These are phyloP conservation scores for Hofmannophila pseudospretella DNA, from an alignment of 2,888 invertebrate genomes.

Conservation along the genomic window DNA sequence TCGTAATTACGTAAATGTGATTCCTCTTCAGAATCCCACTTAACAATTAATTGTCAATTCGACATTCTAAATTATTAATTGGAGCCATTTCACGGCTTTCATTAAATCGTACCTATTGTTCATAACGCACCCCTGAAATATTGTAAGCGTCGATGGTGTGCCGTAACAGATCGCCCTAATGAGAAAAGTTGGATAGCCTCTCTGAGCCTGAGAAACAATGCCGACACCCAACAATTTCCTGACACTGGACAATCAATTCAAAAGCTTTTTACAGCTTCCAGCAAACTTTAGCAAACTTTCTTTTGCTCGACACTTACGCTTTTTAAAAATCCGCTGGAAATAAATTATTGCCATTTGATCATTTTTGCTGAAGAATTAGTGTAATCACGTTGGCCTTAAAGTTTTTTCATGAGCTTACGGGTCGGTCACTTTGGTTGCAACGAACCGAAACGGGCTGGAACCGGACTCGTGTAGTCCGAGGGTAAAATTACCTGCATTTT, in stretches of 20 bases:
- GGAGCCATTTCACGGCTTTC: conserved; percentile 5
- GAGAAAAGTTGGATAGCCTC: conserved; percentile 69
- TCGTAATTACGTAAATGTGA: background rate
- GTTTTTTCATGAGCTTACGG: background rate
- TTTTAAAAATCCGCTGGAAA: conserved; percentile 36
- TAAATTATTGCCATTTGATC: conserved; percentile 30
- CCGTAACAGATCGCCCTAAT: conserved; percentile 65
- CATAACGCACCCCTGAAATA: conserved; percentile 34
- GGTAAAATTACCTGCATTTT: no score
- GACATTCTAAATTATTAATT: conserved; percentile 2
- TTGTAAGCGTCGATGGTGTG: conserved; percentile 46
- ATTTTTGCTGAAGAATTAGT: conserved; percentile 7
- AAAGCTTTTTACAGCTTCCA: conserved; percentile 55
- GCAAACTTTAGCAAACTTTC: conserved; percentile 43
- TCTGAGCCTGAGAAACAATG: conserved; percentile 59
- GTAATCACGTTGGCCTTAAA: conserved; percentile 1
- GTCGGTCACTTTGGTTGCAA: no score
- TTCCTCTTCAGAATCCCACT: background rate
- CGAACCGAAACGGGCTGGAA: no score
- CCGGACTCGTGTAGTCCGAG: no score
- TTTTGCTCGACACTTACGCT: conserved; percentile 40
- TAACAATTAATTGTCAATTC: conserved; percentile 2
- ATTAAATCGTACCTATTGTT: conserved; percentile 25
- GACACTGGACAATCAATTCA: conserved; percentile 68
- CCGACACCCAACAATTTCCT: conserved; percentile 61